Conservation (phyloP, 2,797 vertebrate genomes). For the Micrastur ruficollis region DNA sequence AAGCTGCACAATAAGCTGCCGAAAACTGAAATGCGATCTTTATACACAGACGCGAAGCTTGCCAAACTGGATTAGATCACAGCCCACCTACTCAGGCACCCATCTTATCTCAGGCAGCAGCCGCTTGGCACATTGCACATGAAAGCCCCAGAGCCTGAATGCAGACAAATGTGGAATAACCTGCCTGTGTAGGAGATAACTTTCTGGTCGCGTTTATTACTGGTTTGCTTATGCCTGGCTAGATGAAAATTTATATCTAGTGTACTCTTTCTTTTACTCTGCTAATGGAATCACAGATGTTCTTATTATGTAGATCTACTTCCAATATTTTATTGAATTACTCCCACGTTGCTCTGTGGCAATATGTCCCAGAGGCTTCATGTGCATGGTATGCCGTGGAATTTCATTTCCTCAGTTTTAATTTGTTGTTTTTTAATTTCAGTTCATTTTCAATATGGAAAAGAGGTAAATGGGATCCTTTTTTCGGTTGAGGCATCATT, state of each 20-base stretch:
- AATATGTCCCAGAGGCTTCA: slow-evolving; percentile 4
- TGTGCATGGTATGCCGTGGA: neutral
- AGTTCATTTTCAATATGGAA: neutral
- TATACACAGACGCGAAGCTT: neutral
- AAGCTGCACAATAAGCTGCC: neutral
- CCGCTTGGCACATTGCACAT: neutral
- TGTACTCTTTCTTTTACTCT: neutral
- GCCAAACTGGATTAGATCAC: slow-evolving; percentile 12
- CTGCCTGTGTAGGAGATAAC: neutral
- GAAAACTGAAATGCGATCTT: neutral
- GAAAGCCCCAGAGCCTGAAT: neutral
- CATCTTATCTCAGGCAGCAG: neutral
- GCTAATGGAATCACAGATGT: neutral
- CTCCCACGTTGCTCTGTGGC: slow-evolving; percentile 31
- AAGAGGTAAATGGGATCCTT: neutral
- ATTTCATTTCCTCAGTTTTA: slow-evolving; percentile 43
- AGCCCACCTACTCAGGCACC: slow-evolving; percentile 36
- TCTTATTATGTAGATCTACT: slow-evolving; percentile 9
- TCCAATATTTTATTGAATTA: slow-evolving; percentile 36
- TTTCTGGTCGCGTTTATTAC: neutral
- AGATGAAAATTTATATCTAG: neutral
- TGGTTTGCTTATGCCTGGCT: neutral
- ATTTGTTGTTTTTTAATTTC: slow-evolving; percentile 59
- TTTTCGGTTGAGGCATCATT: neutral
- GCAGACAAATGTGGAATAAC: neutral